These are phyloP conservation scores for Thamnophis sirtalis DNA, from an alignment of 2,113 vertebrate genomes.

Conservation along the genomic window DNA sequence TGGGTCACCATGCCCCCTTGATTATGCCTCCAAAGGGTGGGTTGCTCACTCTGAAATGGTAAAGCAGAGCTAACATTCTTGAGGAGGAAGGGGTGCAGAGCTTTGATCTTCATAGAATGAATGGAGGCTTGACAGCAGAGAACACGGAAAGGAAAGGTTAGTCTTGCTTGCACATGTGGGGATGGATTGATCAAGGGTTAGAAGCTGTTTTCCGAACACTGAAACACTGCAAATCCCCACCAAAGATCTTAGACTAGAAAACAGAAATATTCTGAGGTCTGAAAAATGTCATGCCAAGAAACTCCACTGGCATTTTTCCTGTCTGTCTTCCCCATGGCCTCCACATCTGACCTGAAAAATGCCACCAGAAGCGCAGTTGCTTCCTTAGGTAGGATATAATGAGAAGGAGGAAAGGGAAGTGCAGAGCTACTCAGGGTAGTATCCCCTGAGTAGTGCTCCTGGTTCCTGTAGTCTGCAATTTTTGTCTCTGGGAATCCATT, in stretches of 20 bases:
- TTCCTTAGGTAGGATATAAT: background rate
- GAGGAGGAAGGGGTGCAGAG: background rate
- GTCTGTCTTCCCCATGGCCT: background rate
- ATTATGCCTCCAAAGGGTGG: background rate
- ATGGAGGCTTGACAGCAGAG: background rate
- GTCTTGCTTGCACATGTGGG: background rate
- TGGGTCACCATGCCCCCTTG: background rate
- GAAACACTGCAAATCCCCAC: background rate
- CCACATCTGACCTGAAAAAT: background rate
- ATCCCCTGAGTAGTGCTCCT: no score
- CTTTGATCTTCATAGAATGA: background rate
- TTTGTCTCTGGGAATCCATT: no score
- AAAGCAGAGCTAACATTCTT: background rate
- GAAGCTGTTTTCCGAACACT: background rate
- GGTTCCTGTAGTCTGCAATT: no score
- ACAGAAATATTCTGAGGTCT: background rate
- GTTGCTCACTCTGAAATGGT: background rate
- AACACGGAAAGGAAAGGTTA: background rate
- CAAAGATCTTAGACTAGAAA: background rate
- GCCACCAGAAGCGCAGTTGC: background rate
- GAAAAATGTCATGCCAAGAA: background rate
- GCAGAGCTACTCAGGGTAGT: background rate
- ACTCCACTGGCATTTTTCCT: background rate
- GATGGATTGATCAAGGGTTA: background rate
- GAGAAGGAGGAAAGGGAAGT: background rate